A percentile compares a stretch with the other conserved stretches of the same genome.
Evolutionary conservation across 2,797 vertebrate genomes (phyloP).

Genomic region (Manis crassicaudata): DNA sequence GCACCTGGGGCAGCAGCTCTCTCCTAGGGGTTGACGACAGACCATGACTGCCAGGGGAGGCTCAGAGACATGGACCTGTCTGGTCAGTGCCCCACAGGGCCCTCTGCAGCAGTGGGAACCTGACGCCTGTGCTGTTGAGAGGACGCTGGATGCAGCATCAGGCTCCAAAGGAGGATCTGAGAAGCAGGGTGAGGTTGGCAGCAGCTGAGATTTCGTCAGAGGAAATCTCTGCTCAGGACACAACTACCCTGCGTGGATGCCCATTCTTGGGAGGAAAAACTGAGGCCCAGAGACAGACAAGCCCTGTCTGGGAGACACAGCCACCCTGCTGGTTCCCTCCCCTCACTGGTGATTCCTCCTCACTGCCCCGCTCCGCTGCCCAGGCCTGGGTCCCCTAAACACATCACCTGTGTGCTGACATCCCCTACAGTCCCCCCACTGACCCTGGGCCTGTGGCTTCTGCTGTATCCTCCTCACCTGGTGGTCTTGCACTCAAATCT

Average conservation of each 20-base stretch:
- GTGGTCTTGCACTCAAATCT: too few species aligned
- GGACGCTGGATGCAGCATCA: not conserved
- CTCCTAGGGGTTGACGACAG: fast-evolving
- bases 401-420: fast-evolving
- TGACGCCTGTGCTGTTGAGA: not conserved
- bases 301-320: not conserved
- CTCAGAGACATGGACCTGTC: not conserved
- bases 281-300: not conserved
- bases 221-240: not conserved
- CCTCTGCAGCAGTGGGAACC: not conserved
- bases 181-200: not conserved
- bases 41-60: not conserved
- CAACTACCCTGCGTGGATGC: not conserved
- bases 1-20: not conserved
- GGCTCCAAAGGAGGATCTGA: not conserved
- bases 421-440: too few species aligned
- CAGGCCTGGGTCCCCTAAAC: not conserved
- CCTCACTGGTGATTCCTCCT: not conserved
- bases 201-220: not conserved
- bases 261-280: not conserved
- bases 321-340: not conserved
- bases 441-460: not conserved
- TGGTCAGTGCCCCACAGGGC: not conserved
- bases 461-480: not conserved
- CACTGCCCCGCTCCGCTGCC: fast-evolving